Base-by-base conservation (phyloP, 2,888 invertebrate genomes). In the Limnephilus rhombicus region DNA sequence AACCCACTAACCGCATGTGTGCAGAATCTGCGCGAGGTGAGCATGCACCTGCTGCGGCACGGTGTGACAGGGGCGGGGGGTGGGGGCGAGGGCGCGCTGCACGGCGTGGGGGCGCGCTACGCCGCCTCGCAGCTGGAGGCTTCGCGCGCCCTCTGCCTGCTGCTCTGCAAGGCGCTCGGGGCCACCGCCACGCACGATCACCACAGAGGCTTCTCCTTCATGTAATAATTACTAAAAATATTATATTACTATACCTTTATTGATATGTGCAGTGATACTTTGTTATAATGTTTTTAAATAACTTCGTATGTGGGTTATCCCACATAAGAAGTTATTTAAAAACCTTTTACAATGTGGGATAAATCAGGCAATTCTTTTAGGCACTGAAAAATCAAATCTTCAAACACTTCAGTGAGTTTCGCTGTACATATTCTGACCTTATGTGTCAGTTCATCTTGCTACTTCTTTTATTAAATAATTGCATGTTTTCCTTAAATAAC, bases 11-110 rank as follows among this genome's bases (percentile, higher is more conserved):
- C 94, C 83, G 88, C 88, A 89, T 89, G 88, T 87, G n/a, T 53
- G 53, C 94, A 98, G 98, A 98, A 98, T 95, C 96, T 98, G 90
- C 97, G 98, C n/a, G 98, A 98, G 94, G 96, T 98, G 93, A 98
- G 98, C 95, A 98, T 98, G 95, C 98, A 98, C 95, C 96, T 98
- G 94, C 96, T 98, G 94, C 98, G 98, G 94, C 96, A 97, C 94
- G 97, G 96, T 86, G 92, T 49, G 86, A 88, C 86, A 93, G 94
- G 85, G 94, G 91, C 80, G 11, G 90, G 87, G 91, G 91, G 92
- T 7, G 92, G 92, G 15, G 94, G 94, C 49, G 95, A 95, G 90
- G 95, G 94, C 92, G 95, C 95, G 94, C 98, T 98, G 87, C 98
- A 98, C 95, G 98, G 98, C 12, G 97, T 98, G 94, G 98, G 98